These are phyloP conservation scores for Polydrusus pterygomalis DNA, from an alignment of 2,888 invertebrate species.

Conservation along the genomic window DNA sequence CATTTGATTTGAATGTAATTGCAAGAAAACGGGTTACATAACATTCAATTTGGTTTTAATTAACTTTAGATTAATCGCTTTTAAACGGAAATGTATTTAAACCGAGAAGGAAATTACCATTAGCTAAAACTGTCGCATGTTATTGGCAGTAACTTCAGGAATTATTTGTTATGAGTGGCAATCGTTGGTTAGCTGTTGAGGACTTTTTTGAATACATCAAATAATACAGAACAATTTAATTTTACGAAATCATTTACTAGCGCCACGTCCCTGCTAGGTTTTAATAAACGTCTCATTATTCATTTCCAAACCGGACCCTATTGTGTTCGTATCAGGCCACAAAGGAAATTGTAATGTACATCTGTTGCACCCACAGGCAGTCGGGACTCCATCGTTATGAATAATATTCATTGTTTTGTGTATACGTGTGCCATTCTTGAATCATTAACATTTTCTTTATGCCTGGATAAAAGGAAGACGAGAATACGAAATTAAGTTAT, in stretches of 20 bases:
- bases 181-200: too few relatives aligned
- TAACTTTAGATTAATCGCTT: slow-evolving; percentile 9
- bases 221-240: neutral
- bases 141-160: too few relatives aligned
- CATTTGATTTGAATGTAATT: too few relatives aligned
- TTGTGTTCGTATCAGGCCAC: slow-evolving; percentile 20
- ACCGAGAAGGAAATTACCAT: slow-evolving; percentile 22
- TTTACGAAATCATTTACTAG: slow-evolving; percentile 1
- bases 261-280: neutral
- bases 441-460: slow-evolving; percentile 8
- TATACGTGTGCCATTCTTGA: slow-evolving; percentile 2
- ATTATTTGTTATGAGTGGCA: neutral
- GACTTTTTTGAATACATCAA: too few relatives aligned
- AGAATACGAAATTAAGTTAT: too few relatives aligned
- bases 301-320: slow-evolving; percentile 26
- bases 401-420: slow-evolving; percentile 16
- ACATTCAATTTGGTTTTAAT: slow-evolving; percentile 12
- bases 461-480: too few relatives aligned
- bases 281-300: slow-evolving; percentile 31
- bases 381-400: neutral
- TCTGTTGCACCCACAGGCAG: slow-evolving; percentile 16
- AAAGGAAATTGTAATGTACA: slow-evolving; percentile 33
- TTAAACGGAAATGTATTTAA: slow-evolving; percentile 7
- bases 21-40: neutral
- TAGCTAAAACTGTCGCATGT: slow-evolving; percentile 11